Conservation (phyloP, 2,888 invertebrate genomes). For the Drosophila demipolita region DNA sequence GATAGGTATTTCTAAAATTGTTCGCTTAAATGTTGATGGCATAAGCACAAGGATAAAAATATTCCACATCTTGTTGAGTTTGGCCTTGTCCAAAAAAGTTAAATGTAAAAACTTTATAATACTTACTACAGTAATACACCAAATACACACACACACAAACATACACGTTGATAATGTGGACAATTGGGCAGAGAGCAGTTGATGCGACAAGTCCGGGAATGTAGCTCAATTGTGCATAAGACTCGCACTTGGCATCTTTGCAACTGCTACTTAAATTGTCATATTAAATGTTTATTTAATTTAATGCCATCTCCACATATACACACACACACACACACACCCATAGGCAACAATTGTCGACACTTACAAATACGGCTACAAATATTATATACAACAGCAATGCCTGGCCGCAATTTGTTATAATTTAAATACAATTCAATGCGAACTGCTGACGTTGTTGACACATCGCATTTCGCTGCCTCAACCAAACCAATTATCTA, state of each 20-base stretch:
- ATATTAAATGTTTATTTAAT: slow-evolving; percentile 78
- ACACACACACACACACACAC: slow-evolving; percentile 26
- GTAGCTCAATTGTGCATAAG: slow-evolving; percentile 71
- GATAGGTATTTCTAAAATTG: slow-evolving; percentile 3
- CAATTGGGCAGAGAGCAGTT: slow-evolving; percentile 67
- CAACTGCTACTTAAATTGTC: slow-evolving; percentile 74
- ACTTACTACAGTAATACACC: slow-evolving; percentile 6
- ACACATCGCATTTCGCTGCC: slow-evolving; percentile 27
- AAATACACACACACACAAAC: slow-evolving; percentile 1
- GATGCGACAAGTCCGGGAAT: slow-evolving; percentile 45
- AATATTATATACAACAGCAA: slow-evolving; percentile 40
- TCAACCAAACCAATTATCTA: slow-evolving; percentile 13
- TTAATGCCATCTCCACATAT: slow-evolving; percentile 63
- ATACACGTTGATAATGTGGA: slow-evolving; percentile 45
- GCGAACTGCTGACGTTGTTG: slow-evolving; percentile 49
- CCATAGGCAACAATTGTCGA: slow-evolving; percentile 66
- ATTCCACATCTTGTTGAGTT: slow-evolving; percentile 6
- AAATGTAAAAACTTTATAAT: slow-evolving; percentile 31
- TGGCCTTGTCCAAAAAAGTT: slow-evolving; percentile 53
- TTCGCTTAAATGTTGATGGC: slow-evolving; percentile 26
- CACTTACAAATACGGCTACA: slow-evolving; percentile 42
- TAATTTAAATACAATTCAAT: slow-evolving; percentile 79
- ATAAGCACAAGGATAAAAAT: neutral
- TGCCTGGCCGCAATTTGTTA: slow-evolving; percentile 75
- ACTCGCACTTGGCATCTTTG: slow-evolving; percentile 60